Evolutionary conservation across 1,140 invertebrate species (phyloP), one percentile per base, ranked within the genome.

Genomic region (Physella acuta): DNA sequence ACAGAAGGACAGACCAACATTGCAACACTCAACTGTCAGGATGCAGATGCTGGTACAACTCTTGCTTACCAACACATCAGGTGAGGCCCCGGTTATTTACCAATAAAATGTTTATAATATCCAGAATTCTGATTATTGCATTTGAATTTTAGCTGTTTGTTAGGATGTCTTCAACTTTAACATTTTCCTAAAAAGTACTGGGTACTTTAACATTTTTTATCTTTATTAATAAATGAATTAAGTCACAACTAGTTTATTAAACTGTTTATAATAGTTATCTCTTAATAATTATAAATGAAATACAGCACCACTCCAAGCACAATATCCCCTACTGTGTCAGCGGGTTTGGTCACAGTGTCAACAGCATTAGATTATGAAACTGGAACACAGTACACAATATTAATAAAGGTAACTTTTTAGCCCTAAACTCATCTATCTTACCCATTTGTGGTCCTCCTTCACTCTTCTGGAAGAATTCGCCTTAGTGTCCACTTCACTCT

Each of bases 351-450:
- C 17, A 56, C 51, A 11, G 67, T 71, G n/a, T 31, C 36, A 8
- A 52, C 68, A 11, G 53, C 36, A 11, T 37, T 79, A 31, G 73
- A 79, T 55, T 76, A 76, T 56, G 78, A 79, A 66, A 75, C 72
- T 3, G 68, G 44, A 24, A 62, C 63, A 1, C 39, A 52, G 4
- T 56, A 66, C 11, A 26, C 24, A 0, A 71, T 79, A 56, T 31
- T 72, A 26, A 34, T 74, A 70, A 49, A 49, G 68, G 68, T 70
- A 1, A 30, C 26, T 17, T 16, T 61, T 28, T n/a, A n/a, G n/a
- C n/a, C n/a, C n/a, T n/a, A n/a, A n/a, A n/a, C n/a, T n/a, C n/a
- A n/a, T n/a, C n/a, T n/a, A n/a, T n/a, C n/a, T n/a, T n/a, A n/a
- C n/a, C n/a, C n/a, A n/a, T n/a, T n/a, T n/a, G n/a, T n/a, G n/a